A percentile compares a stretch with the other conserved stretches of the same genome.
These are phyloP conservation scores for Ophonus ardosiacus DNA, from an alignment of 2,888 invertebrate genomes.

Conservation along the genomic window DNA sequence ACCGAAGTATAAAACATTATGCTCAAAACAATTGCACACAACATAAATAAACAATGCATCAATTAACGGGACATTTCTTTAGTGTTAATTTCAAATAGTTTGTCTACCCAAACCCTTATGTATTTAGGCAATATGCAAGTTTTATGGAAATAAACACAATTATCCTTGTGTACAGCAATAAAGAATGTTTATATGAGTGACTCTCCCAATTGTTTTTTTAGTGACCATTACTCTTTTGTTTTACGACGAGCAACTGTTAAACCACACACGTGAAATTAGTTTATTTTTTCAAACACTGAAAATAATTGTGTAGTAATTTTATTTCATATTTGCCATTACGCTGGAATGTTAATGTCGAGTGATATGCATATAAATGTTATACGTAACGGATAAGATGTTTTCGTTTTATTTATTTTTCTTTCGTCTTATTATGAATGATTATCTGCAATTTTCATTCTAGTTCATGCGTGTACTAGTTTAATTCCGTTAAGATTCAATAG, in stretches of 20 bases:
- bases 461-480: neutral
- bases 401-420: neutral
- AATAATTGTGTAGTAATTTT: neutral
- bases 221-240: slow-evolving; percentile 19
- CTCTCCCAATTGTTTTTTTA: neutral
- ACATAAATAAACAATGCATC: too few relatives aligned
- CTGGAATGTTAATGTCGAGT: neutral
- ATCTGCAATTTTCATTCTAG: neutral
- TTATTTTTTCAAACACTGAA: neutral
- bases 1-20: too few relatives aligned
- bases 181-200: neutral
- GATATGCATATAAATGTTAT: neutral
- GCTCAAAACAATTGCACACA: too few relatives aligned
- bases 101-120: too few relatives aligned
- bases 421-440: neutral
- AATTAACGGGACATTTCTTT: neutral
- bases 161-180: slow-evolving; percentile 1
- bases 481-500: neutral
- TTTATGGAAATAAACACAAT: neutral
- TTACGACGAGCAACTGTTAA: neutral
- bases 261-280: neutral
- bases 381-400: neutral
- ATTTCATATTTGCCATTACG: neutral
- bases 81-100: too few relatives aligned
- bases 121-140: neutral